Evolutionary conservation across 2,797 vertebrate genomes (phyloP), one percentile per base, ranked within the genome.

Genomic region (Sus cebifrons): DNA sequence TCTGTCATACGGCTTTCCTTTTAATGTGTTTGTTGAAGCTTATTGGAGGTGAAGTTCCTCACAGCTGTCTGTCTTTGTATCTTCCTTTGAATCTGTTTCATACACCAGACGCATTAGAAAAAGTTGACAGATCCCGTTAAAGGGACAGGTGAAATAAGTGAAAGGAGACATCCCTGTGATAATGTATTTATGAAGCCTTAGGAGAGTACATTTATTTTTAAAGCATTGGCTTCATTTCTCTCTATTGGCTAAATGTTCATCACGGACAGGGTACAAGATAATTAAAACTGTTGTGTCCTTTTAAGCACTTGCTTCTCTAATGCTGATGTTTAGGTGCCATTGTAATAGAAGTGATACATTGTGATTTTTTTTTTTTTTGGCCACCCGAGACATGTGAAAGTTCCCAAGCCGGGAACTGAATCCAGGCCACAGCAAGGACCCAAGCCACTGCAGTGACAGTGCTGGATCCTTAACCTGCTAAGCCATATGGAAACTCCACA

Each of bases 61-160:
- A 88, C 95, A 97, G 92, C 96, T 96, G 92, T 85, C 95, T 96
- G 87, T 85, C 94, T 97, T 96, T 94, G 44, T 96, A 36, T 94
- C 67, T 96, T 93, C 93, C 89, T 86, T 86, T 83, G 78, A 94
- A 85, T 84, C 9, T 94, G 78, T 96, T 91, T 95, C 9, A 74
- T 49, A 0, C 0, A 54, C n/a, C 82, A 95, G 77, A 89, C 65
- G 96, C 58, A 25, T 95, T 77, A 96, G 95, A 91, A 96, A 89
- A 89, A 88, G 54, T 84, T 92, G 87, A 95, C 92, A 95, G 93
- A 96, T 78, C 73, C 44, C 44, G 44, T 97, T 95, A 88, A 78
- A 97, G 83, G 27, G 89, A 86, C 60, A 95, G 77, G 70, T 17
- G 64, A 93, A 90, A 60, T 96, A 96, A 93, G 78, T 91, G 79